Evolutionary conservation across 2,797 vertebrate species (phyloP), one percentile per base, ranked within the genome.

Genomic region (Sciaenops ocellatus): DNA sequence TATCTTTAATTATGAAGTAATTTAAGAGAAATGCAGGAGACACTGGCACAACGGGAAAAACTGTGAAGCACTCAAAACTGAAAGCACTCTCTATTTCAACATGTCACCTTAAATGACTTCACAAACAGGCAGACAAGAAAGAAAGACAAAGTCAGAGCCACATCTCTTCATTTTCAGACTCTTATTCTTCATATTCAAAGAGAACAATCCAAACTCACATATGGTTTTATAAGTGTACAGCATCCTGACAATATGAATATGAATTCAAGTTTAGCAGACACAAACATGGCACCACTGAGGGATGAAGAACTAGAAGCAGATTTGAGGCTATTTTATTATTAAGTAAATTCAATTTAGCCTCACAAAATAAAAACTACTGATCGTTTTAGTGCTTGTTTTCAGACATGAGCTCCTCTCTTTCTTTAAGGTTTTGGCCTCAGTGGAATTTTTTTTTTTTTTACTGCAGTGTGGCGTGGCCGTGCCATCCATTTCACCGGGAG

Each of bases 401-500:
- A 61, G 54, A 48, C n/a, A 60, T 4, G 11, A 44, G 57, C 26
- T 34, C 38, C 26, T 50, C 63, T 44, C 42, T 17, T 47, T 54
- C 46, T 18, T n/a, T 9, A 26, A 6, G 34, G 26, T 24, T 16
- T 28, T 60, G 69, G 52, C 30, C 26, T 57, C 24, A 12, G 18
- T 16, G 41, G 34, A 59, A 30, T 44, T 12, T 38, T 38, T 38
- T 9, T 34, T 30, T 38, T 38, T 38, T 38, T 26, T 41, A 15
- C 22, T 13, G 28, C 38, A 10, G 62, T 17, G 44, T 67, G 56
- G 54, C 60, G 60, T 15, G 38, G 28, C 65, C 22, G 15, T 56
- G 55, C 26, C 48, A 67, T 74, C 69, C 63, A 47, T 62, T 75
- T 69, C 59, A 52, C 47, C 4, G 3, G 56, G 44, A 71, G 51